Base-by-base conservation (phyloP, 2,113 vertebrate species). In the Austrofundulus limnaeus region DNA sequence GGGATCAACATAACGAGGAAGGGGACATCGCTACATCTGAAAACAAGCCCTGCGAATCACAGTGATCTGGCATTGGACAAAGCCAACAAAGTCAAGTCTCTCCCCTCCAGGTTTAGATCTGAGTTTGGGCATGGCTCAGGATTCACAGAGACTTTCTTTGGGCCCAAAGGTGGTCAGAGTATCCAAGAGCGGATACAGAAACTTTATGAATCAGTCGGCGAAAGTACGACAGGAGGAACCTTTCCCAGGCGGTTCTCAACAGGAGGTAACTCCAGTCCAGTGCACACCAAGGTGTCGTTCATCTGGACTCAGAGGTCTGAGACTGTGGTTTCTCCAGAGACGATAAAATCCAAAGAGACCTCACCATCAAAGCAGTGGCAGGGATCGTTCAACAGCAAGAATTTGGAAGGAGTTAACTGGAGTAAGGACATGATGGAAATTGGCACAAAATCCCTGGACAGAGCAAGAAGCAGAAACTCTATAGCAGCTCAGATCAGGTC, bases 111-210 rank as follows among this genome's bases (percentile, higher is more conserved):
- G 59, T 20, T 87, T 16, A 88, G 70, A 60, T 62, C 68, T 7
- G 37, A 28, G 47, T 72, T 66, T 23, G 70, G 57, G n/a, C n/a
- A 48, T 19, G 31, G 5, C 28, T 39, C 19, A 1, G 65, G 38
- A 24, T 19, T 46, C 24, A 75, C 48, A 58, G 79, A 64, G 20
- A 50, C 53, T 20, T 67, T 60, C 0, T 13, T 54, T 15, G 84
- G 83, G 34, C 19, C 82, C 11, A 81, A 75, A 61, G 77, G 83
- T 64, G 84, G 87, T 51, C 81, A 86, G 61, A 86, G 83, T 42
- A 92, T 91, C 65, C 28, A 24, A 54, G 85, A 90, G 45, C 72
- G 91, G 23, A 92, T 92, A 38, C 77, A 91, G 51, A 91, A 83
- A 61, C 88, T 92, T 6, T 91, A 69, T 11, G 69, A 79, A 8